Percentiles rank a stretch among this genome's conserved stretches.
Conservation (phyloP, 1,140 invertebrate species). For the Drosophila takahashii region DNA sequence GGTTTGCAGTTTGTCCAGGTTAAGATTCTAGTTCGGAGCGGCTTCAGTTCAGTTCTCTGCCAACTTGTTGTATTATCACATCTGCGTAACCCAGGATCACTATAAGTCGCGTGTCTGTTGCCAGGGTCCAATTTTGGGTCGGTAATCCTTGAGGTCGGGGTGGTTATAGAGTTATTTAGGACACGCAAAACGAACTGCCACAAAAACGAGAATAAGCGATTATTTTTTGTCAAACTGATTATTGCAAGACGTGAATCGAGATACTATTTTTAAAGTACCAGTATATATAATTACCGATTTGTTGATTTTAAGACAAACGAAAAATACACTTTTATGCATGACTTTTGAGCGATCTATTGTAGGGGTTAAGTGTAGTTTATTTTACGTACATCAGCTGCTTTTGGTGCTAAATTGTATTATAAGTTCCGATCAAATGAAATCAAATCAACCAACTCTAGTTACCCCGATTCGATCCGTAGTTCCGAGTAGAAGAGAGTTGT, state of each 20-base stretch:
- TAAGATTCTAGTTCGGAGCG: constrained; percentile 26
- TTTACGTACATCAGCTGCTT: constrained; percentile 72
- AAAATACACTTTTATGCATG: constrained; percentile 50
- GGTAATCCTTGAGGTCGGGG: constrained; percentile 19
- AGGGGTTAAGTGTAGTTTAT: constrained; percentile 78
- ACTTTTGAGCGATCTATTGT: constrained; percentile 69
- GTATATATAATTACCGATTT: constrained; percentile 47
- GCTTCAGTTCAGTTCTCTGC: constrained; percentile 29
- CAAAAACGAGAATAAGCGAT: constrained; percentile 44
- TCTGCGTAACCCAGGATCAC: constrained; percentile 29
- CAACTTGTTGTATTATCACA: constrained; percentile 26
- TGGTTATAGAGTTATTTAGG: constrained; percentile 21
- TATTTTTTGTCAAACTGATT: constrained; percentile 48
- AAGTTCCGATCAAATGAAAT: constrained; percentile 55
- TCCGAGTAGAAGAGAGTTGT: constrained; percentile 7
- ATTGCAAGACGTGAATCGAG: constrained; percentile 21
- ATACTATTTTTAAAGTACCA: constrained; percentile 56
- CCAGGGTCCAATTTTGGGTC: constrained; percentile 20
- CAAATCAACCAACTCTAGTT: constrained; percentile 46
- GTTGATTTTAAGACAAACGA: constrained; percentile 54
- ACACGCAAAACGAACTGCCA: constrained; percentile 65
- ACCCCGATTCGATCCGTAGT: constrained; percentile 34
- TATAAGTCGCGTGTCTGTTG: constrained; percentile 35
- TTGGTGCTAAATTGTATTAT: constrained; percentile 71
- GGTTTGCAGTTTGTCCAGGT: constrained; percentile 35